These are phyloP conservation scores for Scaptomyza graminum DNA, from an alignment of 1,140 invertebrate genomes.

Conservation along the genomic window DNA sequence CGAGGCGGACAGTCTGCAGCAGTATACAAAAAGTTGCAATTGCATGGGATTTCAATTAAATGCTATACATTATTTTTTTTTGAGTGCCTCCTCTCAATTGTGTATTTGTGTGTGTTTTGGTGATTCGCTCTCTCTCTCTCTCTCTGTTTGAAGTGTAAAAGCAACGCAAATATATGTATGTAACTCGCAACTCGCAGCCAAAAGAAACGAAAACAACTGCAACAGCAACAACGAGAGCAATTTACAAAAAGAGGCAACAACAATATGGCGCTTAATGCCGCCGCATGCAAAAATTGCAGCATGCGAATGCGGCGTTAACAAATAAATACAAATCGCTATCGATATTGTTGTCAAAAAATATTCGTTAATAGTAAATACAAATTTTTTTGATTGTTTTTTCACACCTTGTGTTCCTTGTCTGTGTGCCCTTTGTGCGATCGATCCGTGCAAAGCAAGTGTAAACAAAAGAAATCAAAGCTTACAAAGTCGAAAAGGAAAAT, in stretches of 20 bases:
- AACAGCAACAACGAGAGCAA: conserved; percentile 38
- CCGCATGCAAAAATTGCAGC: conserved; percentile 54
- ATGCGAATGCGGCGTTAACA: conserved; percentile 32
- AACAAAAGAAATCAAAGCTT: conserved; percentile 32
- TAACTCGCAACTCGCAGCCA: conserved; percentile 35
- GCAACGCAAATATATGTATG: conserved; percentile 42
- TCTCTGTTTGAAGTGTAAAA: conserved; percentile 32
- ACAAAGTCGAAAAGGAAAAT: conserved; percentile 9
- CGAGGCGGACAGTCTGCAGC: conserved; percentile 51
- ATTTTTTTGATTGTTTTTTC: conserved; percentile 38
- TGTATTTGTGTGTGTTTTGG: conserved; percentile 30
- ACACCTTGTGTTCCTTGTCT: conserved; percentile 14
- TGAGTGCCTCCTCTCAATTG: conserved; percentile 48
- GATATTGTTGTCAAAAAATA: conserved; percentile 8
- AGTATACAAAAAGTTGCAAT: conserved; percentile 40
- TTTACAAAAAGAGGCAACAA: conserved; percentile 41
- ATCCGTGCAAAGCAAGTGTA: conserved; percentile 18
- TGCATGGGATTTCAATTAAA: conserved; percentile 44
- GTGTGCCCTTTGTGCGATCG: background rate
- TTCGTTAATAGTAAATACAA: background rate
- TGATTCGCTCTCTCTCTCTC: background rate
- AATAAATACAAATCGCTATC: conserved; percentile 16
- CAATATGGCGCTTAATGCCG: conserved; percentile 56
- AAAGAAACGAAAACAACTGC: conserved; percentile 33
- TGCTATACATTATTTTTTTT: conserved; percentile 37